phyloP scores from a whole-genome alignment of 2,797 vertebrate genomes.

The Poecilia velifera region DNA sequence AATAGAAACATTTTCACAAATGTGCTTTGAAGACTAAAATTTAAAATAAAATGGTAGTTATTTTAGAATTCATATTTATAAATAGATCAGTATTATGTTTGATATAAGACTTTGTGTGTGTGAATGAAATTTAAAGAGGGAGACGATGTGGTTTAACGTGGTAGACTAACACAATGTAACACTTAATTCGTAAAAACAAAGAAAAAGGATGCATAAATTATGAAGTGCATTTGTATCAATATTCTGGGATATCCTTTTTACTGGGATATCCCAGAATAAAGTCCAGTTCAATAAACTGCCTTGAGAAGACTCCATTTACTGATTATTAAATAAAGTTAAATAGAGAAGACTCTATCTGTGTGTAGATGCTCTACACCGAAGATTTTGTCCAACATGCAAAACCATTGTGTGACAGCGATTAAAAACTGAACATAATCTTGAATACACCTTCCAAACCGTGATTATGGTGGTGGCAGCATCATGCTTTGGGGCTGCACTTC shows the following conservation, averaged over 20 bases:
- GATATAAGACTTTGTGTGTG: background rate
- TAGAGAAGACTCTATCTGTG: too few species aligned
- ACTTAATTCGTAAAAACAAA: background rate
- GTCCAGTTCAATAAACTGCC: background rate
- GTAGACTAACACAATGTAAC: background rate
- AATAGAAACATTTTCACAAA: background rate
- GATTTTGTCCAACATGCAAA: background rate
- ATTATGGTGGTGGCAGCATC: background rate
- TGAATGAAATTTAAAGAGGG: background rate
- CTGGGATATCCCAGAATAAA: background rate
- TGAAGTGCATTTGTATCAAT: background rate
- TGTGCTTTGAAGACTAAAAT: background rate
- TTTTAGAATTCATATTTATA: background rate
- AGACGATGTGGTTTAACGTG: background rate
- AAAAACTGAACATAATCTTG: background rate
- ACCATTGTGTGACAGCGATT: background rate
- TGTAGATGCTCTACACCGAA: background rate
- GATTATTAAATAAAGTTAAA: too few species aligned
- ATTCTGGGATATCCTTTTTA: background rate
- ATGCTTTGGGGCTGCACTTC: background rate
- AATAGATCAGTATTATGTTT: background rate
- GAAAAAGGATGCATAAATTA: background rate
- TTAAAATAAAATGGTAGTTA: background rate
- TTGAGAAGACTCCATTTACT: background rate
- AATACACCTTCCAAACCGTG: background rate